These are phyloP conservation scores for Mycetomoellerius zeteki DNA, from an alignment of 1,140 invertebrate genomes.

Conservation along the genomic window DNA sequence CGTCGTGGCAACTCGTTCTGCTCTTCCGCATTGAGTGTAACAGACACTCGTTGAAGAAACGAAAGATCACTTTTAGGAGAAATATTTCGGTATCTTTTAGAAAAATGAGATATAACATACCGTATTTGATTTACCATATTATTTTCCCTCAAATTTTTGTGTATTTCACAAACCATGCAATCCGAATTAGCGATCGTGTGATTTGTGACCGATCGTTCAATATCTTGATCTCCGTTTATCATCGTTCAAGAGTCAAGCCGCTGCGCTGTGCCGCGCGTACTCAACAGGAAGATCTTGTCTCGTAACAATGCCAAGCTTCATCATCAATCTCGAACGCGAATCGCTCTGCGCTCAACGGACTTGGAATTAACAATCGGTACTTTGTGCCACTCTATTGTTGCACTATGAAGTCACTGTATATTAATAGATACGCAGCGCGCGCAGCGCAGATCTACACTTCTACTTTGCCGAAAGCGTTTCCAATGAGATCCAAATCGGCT, in stretches of 20 bases:
- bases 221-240: slow-evolving; percentile 54
- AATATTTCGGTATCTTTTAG: background rate
- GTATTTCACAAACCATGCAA: background rate
- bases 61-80: slow-evolving; percentile 8
- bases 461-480: slow-evolving; percentile 37
- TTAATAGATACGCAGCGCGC: slow-evolving; percentile 45
- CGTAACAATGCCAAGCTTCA: slow-evolving; percentile 50
- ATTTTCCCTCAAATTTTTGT: background rate
- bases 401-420: slow-evolving; percentile 52
- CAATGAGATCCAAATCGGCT: slow-evolving; percentile 39
- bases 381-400: slow-evolving; percentile 53
- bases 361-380: slow-evolving; percentile 62
- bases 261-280: slow-evolving; percentile 1
- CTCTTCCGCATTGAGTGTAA: slow-evolving; percentile 42
- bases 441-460: background rate
- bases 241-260: slow-evolving; percentile 6
- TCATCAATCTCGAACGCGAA: slow-evolving; percentile 54
- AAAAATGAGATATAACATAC: slow-evolving; percentile 1
- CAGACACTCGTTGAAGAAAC: background rate
- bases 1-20: slow-evolving; percentile 33
- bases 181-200: slow-evolving; percentile 26
- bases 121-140: background rate
- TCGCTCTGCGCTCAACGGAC: slow-evolving; percentile 27
- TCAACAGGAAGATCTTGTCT: slow-evolving; percentile 57
- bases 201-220: slow-evolving; percentile 1